These are phyloP conservation scores for Lepeophtheirus nordmannii DNA, from an alignment of 2,888 invertebrate species.

Conservation along the genomic window DNA sequence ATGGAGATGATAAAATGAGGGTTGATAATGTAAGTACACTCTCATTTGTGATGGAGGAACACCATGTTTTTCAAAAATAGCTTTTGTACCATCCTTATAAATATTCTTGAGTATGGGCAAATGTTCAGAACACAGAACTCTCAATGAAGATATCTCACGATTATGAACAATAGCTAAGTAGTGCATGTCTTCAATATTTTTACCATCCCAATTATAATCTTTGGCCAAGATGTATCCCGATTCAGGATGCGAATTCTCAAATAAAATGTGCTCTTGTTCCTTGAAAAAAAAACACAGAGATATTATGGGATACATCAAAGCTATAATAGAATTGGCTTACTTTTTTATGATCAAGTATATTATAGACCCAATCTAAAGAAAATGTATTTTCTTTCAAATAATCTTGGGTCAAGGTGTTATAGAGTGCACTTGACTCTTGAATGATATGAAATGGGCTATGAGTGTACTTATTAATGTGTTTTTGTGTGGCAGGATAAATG, in stretches of 20 bases:
- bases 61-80: slow-evolving; percentile 40
- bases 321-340: no score
- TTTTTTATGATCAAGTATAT: slow-evolving; percentile 73
- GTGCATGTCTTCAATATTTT: slow-evolving; percentile 58
- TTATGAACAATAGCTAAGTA: slow-evolving; percentile 61
- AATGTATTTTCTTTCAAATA: slow-evolving; percentile 25
- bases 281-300: not conserved
- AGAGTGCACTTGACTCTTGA: slow-evolving; percentile 66
- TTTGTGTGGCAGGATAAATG: slow-evolving; percentile 81
- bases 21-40: slow-evolving; percentile 84
- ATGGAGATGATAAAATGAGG: slow-evolving; percentile 91
- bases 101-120: slow-evolving; percentile 69
- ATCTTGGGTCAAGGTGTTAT: slow-evolving; percentile 36
- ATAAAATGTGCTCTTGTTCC: slow-evolving; percentile 72
- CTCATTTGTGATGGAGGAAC: slow-evolving; percentile 34
- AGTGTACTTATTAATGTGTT: slow-evolving; percentile 74
- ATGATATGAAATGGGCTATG: slow-evolving; percentile 56
- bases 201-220: slow-evolving; percentile 91
- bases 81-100: slow-evolving; percentile 50
- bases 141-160: slow-evolving; percentile 58
- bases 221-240: slow-evolving; percentile 75
- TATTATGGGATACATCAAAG: no score
- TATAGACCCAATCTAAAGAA: slow-evolving; percentile 78
- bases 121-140: slow-evolving; percentile 63
- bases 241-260: slow-evolving; percentile 57